These are phyloP conservation scores for Eurytoma californica DNA, from an alignment of 2,888 invertebrate genomes.

Conservation along the genomic window DNA sequence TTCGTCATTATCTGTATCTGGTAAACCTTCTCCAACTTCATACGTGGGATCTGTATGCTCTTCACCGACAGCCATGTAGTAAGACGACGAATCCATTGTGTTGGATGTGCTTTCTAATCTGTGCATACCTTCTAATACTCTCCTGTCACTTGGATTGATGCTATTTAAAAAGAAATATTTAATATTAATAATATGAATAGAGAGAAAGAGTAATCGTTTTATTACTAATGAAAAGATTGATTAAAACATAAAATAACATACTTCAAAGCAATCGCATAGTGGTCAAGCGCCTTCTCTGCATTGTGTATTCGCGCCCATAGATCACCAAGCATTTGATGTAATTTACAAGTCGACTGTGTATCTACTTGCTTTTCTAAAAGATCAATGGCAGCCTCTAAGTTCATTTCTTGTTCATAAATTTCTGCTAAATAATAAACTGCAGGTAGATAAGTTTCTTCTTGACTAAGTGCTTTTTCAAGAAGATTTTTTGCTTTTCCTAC, in stretches of 20 bases:
- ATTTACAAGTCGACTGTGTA: constrained; percentile 78
- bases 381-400: constrained; percentile 81
- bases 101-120: constrained; percentile 77
- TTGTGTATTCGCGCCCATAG: constrained; percentile 79
- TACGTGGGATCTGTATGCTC: constrained; percentile 76
- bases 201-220: too few relatives aligned
- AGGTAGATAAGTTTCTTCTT: constrained; percentile 84
- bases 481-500: constrained; percentile 81
- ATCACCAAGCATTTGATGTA: constrained; percentile 83
- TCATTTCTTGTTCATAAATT: constrained; percentile 81
- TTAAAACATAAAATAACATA: constrained; percentile 66
- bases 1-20: constrained; percentile 75
- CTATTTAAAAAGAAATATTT: constrained; percentile 68
- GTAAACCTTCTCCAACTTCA: constrained; percentile 75
- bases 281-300: constrained; percentile 82
- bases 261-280: constrained; percentile 82
- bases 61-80: constrained; percentile 77
- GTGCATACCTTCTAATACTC: constrained; percentile 81
- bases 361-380: constrained; percentile 82
- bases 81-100: constrained; percentile 76
- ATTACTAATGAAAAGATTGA: constrained; percentile 11
- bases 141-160: constrained; percentile 80
- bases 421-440: constrained; percentile 85
- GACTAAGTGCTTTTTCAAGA: constrained; percentile 83
- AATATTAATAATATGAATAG: not conserved